Evolutionary conservation across 2,797 vertebrate genomes (phyloP).

Genomic region (Helarctos malayanus): DNA sequence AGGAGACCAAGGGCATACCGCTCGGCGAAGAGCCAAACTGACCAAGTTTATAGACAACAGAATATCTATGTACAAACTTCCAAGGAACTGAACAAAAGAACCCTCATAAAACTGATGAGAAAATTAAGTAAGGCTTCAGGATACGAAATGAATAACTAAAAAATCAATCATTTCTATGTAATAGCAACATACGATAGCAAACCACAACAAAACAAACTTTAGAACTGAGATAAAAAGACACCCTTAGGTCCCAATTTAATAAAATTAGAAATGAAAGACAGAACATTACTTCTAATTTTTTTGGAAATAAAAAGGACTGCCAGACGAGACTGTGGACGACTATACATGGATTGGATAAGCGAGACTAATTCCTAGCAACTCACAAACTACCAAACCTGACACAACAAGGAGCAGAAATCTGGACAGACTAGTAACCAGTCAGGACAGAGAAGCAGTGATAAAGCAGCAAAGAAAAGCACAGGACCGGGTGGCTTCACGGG

Average conservation of each 20-base stretch:
- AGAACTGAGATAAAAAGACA: background rate
- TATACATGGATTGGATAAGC: background rate
- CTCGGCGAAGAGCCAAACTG: background rate
- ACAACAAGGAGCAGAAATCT: background rate
- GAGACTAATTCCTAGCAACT: background rate
- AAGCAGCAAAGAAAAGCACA: background rate
- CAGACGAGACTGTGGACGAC: background rate
- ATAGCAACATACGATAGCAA: rapidly evolving
- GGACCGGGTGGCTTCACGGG: background rate
- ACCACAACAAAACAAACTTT: background rate
- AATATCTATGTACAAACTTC: background rate
- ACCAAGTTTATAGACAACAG: background rate
- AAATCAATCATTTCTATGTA: background rate
- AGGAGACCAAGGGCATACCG: background rate
- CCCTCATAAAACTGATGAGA: background rate
- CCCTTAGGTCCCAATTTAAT: background rate
- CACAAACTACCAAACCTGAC: background rate
- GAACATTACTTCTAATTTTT: background rate
- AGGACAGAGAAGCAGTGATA: background rate
- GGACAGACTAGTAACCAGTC: background rate
- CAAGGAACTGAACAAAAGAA: background rate
- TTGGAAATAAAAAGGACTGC: background rate
- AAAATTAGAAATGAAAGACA: background rate
- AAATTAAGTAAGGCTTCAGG: background rate
- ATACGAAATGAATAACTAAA: background rate